Base-by-base conservation (phyloP, 2,888 invertebrate species). In the Bellardia pandia region DNA sequence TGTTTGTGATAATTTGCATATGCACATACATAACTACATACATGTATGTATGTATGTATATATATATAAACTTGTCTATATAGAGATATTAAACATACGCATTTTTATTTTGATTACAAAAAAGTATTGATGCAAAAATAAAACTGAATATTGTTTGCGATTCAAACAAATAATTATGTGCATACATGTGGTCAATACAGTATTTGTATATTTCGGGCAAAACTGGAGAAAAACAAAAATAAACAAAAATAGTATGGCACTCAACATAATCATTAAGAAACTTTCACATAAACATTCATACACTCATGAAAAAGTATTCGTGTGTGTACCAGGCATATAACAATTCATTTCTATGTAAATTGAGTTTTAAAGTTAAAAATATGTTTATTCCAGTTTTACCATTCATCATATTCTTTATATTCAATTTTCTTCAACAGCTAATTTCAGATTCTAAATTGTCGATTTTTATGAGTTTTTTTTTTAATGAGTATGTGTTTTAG, bases 91-190 rank as follows among this genome's bases (percentile, higher is more conserved):
- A 33, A 60, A 53, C 7, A 7, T 60, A 33, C 33, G 14, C 14
- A 60, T 33, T 60, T 33, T 30, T 60, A 60, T 33, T 33, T 37
- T 60, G 1, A 33, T 60, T 33, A n/a, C 8, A 53, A 53, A 53
- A 60, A 60, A 60, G 51, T 33, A n/a, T 13, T 53, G 40, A 40
- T 13, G 16, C 13, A 58, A 42, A 42, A 72, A 58, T 58, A 23
- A 58, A 72, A 72, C 23, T 23, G 3, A 71, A 23, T 23, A 56
- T 37, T 23, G 8, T 56, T 72, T 58, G 4, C 23, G 23, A 51
- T 72, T n/a, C 51, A 71, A 71, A 71, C 37, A 71, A 53, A 40
- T 53, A 53, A 56, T 71, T 56, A 23, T 71, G 6, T 53, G n/a
- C 37, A 71, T 23, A 53, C 6, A n/a, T 71, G 71, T 40, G 71